Base-by-base conservation (phyloP, 2,113 vertebrate species). In the Cricetomys ansorgei region DNA sequence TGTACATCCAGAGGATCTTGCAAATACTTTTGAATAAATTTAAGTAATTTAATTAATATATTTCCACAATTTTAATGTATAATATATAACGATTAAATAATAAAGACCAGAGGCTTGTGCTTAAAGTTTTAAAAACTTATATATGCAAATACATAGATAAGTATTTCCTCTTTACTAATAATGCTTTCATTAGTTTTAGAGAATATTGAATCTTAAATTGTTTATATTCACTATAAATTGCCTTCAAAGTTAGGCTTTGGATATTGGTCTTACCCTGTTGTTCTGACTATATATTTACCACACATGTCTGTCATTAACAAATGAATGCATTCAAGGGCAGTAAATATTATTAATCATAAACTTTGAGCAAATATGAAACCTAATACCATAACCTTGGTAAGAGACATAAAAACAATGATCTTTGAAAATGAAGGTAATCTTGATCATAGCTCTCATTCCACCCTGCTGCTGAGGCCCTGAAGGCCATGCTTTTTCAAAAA, bases 401-500 rank as follows among this genome's bases (percentile, higher is more conserved):
- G 45, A 50, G 15, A n/a, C 77, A 95, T 96, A 94, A 92, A 94
- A 75, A 73, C 95, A 64, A 59, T 88, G 29, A 89, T 77, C 8
- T 88, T 80, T 73, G 75, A 62, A 97, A 91, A 95, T 94, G 94
- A 96, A 96, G 48, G 19, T 43, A 91, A 7, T 97, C 34, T 34
- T 96, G 64, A 95, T 76, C 64, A 57, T 95, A 75, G 57, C n/a
- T 76, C 53, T 95, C 70, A 73, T 62, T 53, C 72, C 16, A n/a
- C 34, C 19, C 15, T 77, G 53, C 70, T 43, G 89, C 76, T 65
- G 7, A 80, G 37, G 9, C 1, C 29, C 34, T 89, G 34, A 5
- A 3, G 72, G n/a, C 59, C 62, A 88, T 3, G 70, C 76, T 76
- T 81, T 62, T 91, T 12, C 19, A 79, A 93, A 75, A 5, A 97